phyloP scores from a whole-genome alignment of 2,797 vertebrate genomes.

The Coregonus suidteri region DNA sequence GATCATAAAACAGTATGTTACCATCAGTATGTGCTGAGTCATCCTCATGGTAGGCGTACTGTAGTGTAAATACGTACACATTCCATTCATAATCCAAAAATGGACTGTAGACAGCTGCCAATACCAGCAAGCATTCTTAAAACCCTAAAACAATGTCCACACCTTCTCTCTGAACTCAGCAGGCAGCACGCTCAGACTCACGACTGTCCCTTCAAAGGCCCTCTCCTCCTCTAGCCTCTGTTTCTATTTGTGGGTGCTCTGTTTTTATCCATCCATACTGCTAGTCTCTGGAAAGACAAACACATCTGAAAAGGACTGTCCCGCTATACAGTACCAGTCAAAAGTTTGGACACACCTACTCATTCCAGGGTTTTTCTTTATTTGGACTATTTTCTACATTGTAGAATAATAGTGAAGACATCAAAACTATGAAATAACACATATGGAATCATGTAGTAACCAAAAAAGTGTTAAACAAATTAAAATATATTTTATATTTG shows the following conservation, averaged over 20 bases:
- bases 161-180: background rate
- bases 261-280: background rate
- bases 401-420: no score
- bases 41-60: background rate
- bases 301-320: background rate
- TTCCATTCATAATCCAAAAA: background rate
- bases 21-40: background rate
- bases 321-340: no score
- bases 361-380: no score
- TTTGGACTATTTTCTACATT: no score
- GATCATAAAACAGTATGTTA: background rate
- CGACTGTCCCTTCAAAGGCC: background rate
- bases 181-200: conserved; percentile 2
- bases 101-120: background rate
- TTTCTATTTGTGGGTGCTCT: conserved; percentile 11
- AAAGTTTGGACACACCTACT: no score
- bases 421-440: no score
- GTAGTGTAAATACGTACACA: background rate
- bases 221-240: background rate
- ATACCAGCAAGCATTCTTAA: background rate
- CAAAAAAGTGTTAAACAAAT: no score
- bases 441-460: no score
- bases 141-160: background rate
- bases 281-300: background rate
- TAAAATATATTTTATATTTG: no score